phyloP scores from a whole-genome alignment of 2,888 invertebrate species.

The Andrena camellia region DNA sequence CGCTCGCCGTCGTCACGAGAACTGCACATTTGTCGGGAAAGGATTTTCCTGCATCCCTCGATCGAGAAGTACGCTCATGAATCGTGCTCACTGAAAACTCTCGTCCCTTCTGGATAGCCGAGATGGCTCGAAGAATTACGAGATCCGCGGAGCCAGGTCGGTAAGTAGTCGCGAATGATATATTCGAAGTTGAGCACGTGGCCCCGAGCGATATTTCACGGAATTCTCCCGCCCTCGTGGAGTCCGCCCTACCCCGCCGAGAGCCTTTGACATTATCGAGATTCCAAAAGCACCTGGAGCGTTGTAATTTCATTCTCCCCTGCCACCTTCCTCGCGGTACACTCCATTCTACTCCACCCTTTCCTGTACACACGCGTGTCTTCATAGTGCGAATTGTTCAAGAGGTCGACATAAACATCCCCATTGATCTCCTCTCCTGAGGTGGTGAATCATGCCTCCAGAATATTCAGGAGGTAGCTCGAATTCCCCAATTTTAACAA shows the following conservation, averaged over 20 bases:
- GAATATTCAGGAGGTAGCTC: not conserved
- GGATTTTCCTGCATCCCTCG: constrained; percentile 54
- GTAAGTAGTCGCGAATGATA: constrained; percentile 78
- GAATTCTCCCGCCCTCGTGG: constrained; percentile 50
- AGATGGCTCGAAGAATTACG: constrained; percentile 66
- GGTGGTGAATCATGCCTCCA: not conserved
- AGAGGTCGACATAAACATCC: not conserved
- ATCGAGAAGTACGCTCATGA: constrained; percentile 46
- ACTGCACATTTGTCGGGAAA: constrained; percentile 57
- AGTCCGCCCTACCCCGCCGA: constrained; percentile 28
- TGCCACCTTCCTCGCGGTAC: constrained; percentile 7
- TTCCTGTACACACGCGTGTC: constrained; percentile 8
- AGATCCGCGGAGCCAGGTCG: constrained; percentile 54
- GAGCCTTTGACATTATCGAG: constrained; percentile 75
- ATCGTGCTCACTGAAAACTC: constrained; percentile 53
- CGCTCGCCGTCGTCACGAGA: constrained; percentile 53
- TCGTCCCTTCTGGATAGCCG: constrained; percentile 44
- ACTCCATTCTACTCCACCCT: not conserved
- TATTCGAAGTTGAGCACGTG: constrained; percentile 75
- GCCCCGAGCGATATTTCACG: constrained; percentile 73
- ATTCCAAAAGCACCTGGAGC: constrained; percentile 72
- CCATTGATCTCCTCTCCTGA: not conserved
- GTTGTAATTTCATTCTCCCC: constrained; percentile 68
- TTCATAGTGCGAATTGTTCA: constrained; percentile 20
- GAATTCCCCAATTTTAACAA: not conserved